Evolutionary conservation across 2,888 invertebrate genomes (phyloP).

Genomic region (Lasioglossum zephyrum): DNA sequence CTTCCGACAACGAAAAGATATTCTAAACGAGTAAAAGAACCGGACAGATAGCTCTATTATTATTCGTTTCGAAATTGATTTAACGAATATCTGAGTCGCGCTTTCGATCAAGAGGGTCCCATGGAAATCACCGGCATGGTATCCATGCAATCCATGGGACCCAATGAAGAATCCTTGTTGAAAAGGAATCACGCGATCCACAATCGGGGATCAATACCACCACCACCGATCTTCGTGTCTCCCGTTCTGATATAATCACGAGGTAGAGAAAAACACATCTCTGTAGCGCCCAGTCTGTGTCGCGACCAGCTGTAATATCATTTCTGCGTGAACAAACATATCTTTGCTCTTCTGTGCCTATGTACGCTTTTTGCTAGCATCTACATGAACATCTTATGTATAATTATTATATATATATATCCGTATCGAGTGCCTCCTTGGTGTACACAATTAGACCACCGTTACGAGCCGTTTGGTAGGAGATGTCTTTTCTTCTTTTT

Average conservation of each 20-base stretch:
- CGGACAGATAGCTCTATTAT: background rate
- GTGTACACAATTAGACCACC: constrained; percentile 72
- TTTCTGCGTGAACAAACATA: constrained; percentile 29
- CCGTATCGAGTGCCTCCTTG: constrained; percentile 77
- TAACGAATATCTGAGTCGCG: too few species aligned
- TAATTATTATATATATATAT: constrained; percentile 16
- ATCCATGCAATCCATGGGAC: too few species aligned
- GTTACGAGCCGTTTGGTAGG: constrained; percentile 79
- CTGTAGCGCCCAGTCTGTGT: background rate
- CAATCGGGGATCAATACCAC: background rate
- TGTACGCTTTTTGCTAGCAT: constrained; percentile 76
- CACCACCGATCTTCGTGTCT: constrained; percentile 59
- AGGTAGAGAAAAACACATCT: constrained; percentile 24
- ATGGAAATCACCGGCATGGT: too few species aligned
- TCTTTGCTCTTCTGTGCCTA: constrained; percentile 64
- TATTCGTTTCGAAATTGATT: background rate
- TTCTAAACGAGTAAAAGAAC: background rate
- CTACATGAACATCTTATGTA: constrained; percentile 37
- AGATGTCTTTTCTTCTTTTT: constrained; percentile 84
- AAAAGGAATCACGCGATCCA: too few species aligned
- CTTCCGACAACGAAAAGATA: background rate
- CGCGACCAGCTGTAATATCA: constrained; percentile 30
- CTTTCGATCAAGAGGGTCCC: too few species aligned
- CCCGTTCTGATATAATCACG: constrained; percentile 16
- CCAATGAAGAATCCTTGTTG: background rate